Evolutionary conservation across 1,140 invertebrate genomes (phyloP), one percentile per base, ranked within the genome.

Genomic region (Caerostris darwini): DNA sequence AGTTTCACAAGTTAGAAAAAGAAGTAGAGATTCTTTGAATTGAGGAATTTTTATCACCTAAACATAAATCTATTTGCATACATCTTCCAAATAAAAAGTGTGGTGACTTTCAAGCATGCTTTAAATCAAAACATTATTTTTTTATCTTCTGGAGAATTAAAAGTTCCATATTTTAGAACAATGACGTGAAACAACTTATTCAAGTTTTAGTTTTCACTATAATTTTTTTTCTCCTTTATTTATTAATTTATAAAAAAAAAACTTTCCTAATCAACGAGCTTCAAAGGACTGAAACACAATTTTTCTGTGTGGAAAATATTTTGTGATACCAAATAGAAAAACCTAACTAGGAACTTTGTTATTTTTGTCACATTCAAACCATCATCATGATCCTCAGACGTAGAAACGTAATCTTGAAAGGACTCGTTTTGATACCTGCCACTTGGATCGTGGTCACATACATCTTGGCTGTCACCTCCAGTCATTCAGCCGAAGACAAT

Each of bases 361-460:
- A 77, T 77, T 77, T 5, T 50, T 50, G 12, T 53, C 19, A 77
- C 34, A 77, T 77, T 77, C 7, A 34, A 50, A 53, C 71, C 50
- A 12, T 77, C 71, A 88, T 50, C 6, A 94, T 94, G 93, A 67
- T 95, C 54, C 77, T 89, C 3, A 71, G 95, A 92, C 83, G 95
- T 6, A 61, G 95, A 61, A 94, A 92, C n/a, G 77, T 96, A 58
- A 92, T 95, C 8, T 64, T 95, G 8, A 95, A 95, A 82, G 86
- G 93, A 17, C 67, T 95, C 2, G 34, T 95, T 17, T 81, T 95
- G 4, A 87, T 95, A 34, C 95, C 95, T 1, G 82, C 91, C 34
- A 93, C 92, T 19, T 95, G 95, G 95, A 92, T 95, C 64, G 56
- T 95, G 4, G 50, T 95, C 12, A 95, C 95, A 5, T 85, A 95